Base-by-base conservation (phyloP, 2,888 invertebrate genomes). In the Synergus gifuensis region DNA sequence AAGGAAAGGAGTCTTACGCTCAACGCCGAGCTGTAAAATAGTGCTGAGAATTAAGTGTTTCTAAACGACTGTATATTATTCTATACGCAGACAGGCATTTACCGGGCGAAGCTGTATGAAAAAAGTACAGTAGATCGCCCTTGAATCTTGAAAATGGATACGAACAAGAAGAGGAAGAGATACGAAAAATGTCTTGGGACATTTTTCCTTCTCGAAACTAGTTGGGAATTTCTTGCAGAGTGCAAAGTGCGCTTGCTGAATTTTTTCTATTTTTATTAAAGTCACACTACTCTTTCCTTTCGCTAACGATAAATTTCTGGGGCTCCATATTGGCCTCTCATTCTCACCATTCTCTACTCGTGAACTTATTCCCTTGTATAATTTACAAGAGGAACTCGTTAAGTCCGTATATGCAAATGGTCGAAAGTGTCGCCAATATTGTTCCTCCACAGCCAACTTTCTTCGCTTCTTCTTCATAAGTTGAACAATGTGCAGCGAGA, bases 11-110 rank as follows among this genome's bases (percentile, higher is more conserved):
- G 49, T 36, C 22, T 62, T 18, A 40, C 22, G 44, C 8, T 67
- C 42, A 67, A 67, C 14, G n/a, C 77, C 40, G 42, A 64, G 80
- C 67, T 80, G 76, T 80, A 81, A 85, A 86, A 85, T 84, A 83
- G 80, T 80, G 76, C 76, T 78, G 81, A 28, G 82, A 81, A 84
- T 83, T 80, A 81, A 86, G 79, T 83, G 82, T 77, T 78, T 54
- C 82, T 81, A 83, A 85, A 82, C 73, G 85, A 87, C 80, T 84
- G 85, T 83, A 81, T 86, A 80, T 86, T 86, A 85, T 86, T 87
- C 83, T 84, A 82, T 86, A 84, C 83, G 86, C 79, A 63, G 58
- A 58, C 77, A 79, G 79, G 77, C 81, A 78, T 83, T 69, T 42
- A 58, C 79, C 36, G 28, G 60, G 63, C 67, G 69, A 83, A 80